Conservation (phyloP, 2,113 vertebrate species). For the Callaeas wilsoni region DNA sequence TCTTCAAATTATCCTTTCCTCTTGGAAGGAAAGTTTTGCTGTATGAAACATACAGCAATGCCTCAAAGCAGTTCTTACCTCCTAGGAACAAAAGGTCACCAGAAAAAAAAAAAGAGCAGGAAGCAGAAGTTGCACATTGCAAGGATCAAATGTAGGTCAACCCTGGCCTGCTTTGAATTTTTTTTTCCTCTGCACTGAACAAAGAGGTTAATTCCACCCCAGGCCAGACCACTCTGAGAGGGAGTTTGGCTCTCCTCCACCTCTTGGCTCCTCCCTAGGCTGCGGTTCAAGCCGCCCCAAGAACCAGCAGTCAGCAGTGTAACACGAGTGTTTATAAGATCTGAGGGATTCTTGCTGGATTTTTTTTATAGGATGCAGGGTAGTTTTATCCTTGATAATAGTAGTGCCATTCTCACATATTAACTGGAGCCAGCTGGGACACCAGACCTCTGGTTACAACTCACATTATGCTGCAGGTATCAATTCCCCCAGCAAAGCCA, state of each 20-base stretch:
- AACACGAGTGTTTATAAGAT: accelerated
- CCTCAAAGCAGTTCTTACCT: background rate
- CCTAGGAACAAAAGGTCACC: conserved; percentile 24
- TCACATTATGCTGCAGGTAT: accelerated
- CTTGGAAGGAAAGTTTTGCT: background rate
- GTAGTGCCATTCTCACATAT: background rate
- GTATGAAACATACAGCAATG: background rate
- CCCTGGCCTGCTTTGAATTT: background rate
- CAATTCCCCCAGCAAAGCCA: background rate
- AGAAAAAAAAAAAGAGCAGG: background rate
- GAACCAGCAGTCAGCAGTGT: background rate
- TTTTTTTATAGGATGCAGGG: background rate
- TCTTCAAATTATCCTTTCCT: background rate
- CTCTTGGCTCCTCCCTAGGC: background rate
- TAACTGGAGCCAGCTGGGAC: background rate
- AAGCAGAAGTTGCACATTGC: background rate
- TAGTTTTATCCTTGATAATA: background rate
- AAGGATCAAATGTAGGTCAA: conserved; percentile 40
- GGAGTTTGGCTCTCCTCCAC: background rate
- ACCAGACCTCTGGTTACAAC: background rate
- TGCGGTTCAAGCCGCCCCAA: background rate
- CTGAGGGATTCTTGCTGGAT: accelerated
- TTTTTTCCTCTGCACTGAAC: background rate
- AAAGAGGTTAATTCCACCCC: conserved; percentile 1
- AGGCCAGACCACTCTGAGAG: background rate